Evolutionary conservation across 2,113 vertebrate genomes (phyloP).

Genomic region (Caranx melampygus): DNA sequence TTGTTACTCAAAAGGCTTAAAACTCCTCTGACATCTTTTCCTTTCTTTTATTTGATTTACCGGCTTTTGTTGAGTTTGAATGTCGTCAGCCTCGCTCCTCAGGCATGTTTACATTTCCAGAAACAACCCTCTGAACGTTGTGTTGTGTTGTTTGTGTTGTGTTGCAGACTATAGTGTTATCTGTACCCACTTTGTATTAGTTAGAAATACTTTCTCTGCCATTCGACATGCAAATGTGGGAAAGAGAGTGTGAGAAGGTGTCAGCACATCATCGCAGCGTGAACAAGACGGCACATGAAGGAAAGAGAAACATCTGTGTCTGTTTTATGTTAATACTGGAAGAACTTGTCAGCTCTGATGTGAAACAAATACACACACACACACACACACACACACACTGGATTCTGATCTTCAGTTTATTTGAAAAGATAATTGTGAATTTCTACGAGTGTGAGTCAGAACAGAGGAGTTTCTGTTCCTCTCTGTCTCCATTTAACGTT

Average conservation of each 20-base stretch:
- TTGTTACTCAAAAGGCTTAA: not conserved
- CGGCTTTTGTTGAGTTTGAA: not conserved
- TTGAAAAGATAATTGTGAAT: slow-evolving; percentile 40
- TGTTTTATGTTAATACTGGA: slow-evolving; percentile 61
- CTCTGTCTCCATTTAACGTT: not conserved
- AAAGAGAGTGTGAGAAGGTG: slow-evolving; percentile 23
- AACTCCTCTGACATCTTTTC: not conserved
- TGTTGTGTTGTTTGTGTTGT: no score
- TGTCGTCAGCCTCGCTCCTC: not conserved
- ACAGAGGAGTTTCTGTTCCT: slow-evolving; percentile 10
- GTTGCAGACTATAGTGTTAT: not conserved
- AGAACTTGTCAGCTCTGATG: slow-evolving; percentile 43
- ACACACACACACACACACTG: slow-evolving; percentile 5
- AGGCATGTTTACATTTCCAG: slow-evolving; percentile 14
- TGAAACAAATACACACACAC: slow-evolving; percentile 43
- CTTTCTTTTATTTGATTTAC: not conserved
- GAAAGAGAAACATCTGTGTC: slow-evolving; percentile 47
- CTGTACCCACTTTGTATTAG: slow-evolving; percentile 13
- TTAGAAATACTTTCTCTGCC: slow-evolving; percentile 17
- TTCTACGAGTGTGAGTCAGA: slow-evolving; percentile 45
- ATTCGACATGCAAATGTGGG: slow-evolving; percentile 25
- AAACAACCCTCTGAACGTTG: not conserved
- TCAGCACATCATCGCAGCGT: slow-evolving; percentile 26
- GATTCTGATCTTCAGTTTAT: slow-evolving; percentile 26
- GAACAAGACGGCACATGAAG: slow-evolving; percentile 45